phyloP scores from a whole-genome alignment of 2,888 invertebrate species.

The Blastobasis adustella region DNA sequence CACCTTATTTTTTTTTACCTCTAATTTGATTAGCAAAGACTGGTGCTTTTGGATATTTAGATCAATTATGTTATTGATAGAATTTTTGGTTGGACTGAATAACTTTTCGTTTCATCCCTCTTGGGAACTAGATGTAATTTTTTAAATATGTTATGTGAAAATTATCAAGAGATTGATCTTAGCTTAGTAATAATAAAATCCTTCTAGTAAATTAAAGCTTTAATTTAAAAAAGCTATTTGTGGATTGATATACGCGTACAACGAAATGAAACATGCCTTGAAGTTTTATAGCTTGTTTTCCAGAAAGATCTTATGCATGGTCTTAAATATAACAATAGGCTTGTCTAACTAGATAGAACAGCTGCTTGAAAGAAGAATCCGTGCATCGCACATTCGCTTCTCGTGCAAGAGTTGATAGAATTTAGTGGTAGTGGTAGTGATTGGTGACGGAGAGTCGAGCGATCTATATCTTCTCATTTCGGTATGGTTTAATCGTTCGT shows the following conservation, averaged over 20 bases:
- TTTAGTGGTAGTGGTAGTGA: conserved; percentile 64
- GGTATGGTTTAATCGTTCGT: conserved; percentile 13
- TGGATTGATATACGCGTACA: neutral
- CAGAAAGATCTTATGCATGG: conserved; percentile 48
- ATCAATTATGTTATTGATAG: conserved; percentile 29
- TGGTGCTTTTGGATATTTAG: conserved; percentile 71
- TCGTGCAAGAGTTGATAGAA: conserved; percentile 68
- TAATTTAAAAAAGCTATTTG: conserved; percentile 1
- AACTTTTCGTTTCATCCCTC: conserved; percentile 74
- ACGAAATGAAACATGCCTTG: neutral
- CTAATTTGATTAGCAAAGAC: conserved; percentile 45
- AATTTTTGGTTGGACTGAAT: conserved; percentile 43
- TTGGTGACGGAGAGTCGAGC: conserved; percentile 61
- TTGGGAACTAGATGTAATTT: conserved; percentile 59
- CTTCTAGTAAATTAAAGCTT: conserved; percentile 49
- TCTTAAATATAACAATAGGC: conserved; percentile 70
- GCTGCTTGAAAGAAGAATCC: conserved; percentile 72
- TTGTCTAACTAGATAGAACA: conserved; percentile 69
- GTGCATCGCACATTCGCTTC: conserved; percentile 74
- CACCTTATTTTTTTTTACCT: conserved; percentile 27
- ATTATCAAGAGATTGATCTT: conserved; percentile 56
- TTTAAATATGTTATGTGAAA: conserved; percentile 23
- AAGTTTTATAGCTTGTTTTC: conserved; percentile 17
- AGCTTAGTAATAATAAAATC: conserved; percentile 56
- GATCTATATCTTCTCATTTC: conserved; percentile 62